Evolutionary conservation across 2,797 vertebrate genomes (phyloP).

Genomic region (Alosa sapidissima): DNA sequence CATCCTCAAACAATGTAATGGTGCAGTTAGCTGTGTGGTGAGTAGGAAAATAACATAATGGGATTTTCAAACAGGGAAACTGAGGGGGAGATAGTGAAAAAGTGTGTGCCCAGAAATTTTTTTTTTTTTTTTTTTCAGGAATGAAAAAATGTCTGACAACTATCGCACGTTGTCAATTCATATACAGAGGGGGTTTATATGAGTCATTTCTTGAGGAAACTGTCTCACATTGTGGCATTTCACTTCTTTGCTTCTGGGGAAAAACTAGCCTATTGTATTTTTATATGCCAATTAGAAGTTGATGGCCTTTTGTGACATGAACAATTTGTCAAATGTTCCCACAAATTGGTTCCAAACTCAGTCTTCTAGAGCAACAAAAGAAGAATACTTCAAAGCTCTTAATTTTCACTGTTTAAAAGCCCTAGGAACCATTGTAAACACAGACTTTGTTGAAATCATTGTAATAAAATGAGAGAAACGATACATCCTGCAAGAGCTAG

Average conservation of each 20-base stretch:
- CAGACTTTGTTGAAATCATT: not conserved
- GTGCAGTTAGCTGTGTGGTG: not conserved
- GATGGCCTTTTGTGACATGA: conserved; percentile 11
- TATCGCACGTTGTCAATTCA: conserved; percentile 1
- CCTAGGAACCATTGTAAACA: not conserved
- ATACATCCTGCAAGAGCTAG: not conserved
- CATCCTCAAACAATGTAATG: not conserved
- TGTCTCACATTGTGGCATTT: not conserved
- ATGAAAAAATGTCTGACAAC: not conserved
- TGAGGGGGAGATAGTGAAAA: not conserved
- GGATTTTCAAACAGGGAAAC: not conserved
- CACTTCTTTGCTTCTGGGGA: not conserved
- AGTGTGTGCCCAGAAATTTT: not conserved
- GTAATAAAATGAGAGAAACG: not conserved
- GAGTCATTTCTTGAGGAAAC: not conserved
- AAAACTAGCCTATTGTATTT: not conserved
- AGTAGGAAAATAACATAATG: not conserved
- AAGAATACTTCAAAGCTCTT: not conserved
- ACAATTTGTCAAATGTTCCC: not conserved
- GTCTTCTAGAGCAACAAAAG: not conserved
- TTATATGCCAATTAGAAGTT: conserved; percentile 4
- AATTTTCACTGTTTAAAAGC: not conserved
- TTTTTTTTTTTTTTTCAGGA: not conserved
- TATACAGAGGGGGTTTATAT: not conserved
- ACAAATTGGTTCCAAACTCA: not conserved